A percentile compares a stretch with the other conserved stretches of the same genome.
Evolutionary conservation across 2,888 invertebrate species (phyloP).

Genomic region (Dolichopus griseipennis): DNA sequence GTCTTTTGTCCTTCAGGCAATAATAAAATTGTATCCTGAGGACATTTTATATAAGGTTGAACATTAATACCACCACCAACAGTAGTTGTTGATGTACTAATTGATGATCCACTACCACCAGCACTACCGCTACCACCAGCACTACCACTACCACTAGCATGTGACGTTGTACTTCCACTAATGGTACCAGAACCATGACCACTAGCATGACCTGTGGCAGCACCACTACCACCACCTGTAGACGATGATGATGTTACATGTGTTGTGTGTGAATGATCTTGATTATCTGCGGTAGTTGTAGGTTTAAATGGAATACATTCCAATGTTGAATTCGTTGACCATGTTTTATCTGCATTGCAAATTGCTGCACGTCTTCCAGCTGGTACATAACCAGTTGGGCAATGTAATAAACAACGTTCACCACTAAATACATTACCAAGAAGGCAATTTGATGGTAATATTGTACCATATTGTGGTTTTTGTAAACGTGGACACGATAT

Average conservation of each 20-base stretch:
- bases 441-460: slow-evolving; percentile 48
- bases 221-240: not conserved
- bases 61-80: slow-evolving; percentile 27
- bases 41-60: slow-evolving; percentile 55
- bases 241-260: slow-evolving; percentile 12
- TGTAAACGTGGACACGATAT: slow-evolving; percentile 45
- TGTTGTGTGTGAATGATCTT: slow-evolving; percentile 15
- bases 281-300: slow-evolving; percentile 13
- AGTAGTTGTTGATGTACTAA: not conserved
- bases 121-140: slow-evolving; percentile 8
- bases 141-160: too few species aligned
- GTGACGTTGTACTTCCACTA: too few species aligned
- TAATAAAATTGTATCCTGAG: slow-evolving; percentile 51
- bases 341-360: slow-evolving; percentile 35
- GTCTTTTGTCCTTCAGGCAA: slow-evolving; percentile 42
- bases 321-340: slow-evolving; percentile 36
- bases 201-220: too few species aligned
- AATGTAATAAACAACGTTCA: slow-evolving; percentile 45
- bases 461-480: slow-evolving; percentile 45
- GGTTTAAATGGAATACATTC: slow-evolving; percentile 29
- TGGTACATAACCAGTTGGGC: slow-evolving; percentile 44
- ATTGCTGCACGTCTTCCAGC: slow-evolving; percentile 31
- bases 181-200: too few species aligned
- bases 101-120: slow-evolving; percentile 8
- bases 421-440: slow-evolving; percentile 43